A percentile compares a stretch with the other conserved stretches of the same genome.
Evolutionary conservation across 2,888 invertebrate species (phyloP).

Genomic region (Blera fallax): DNA sequence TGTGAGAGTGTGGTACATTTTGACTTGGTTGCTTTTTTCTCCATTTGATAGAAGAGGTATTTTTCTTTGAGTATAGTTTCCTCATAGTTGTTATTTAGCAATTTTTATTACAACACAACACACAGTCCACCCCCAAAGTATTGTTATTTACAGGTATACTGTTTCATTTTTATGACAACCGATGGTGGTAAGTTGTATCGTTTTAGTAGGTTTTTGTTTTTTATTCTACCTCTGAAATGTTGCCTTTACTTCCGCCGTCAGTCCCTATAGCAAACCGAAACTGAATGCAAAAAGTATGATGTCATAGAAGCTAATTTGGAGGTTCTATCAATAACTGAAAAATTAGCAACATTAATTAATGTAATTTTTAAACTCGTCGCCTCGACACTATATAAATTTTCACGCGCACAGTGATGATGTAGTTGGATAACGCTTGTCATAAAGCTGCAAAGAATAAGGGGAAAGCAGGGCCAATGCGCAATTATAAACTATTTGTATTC

Average conservation of each 20-base stretch:
- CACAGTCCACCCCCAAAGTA: not conserved
- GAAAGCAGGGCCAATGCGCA: constrained; percentile 9
- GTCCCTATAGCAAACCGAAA: not conserved
- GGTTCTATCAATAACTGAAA: constrained; percentile 29
- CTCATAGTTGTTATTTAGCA: not conserved
- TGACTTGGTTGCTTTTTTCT: not conserved
- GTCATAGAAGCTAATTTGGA: constrained; percentile 17
- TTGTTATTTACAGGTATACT: not conserved
- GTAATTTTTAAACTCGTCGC: constrained; percentile 21
- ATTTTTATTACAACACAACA: not conserved
- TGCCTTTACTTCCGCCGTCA: not conserved
- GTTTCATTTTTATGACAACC: not conserved
- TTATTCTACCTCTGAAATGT: not conserved
- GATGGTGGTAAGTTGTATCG: not conserved
- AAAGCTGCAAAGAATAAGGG: not conserved
- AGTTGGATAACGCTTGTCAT: not conserved
- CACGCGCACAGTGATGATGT: not conserved
- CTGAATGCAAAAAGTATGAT: constrained; percentile 10
- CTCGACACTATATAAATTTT: not conserved
- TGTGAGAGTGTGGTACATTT: not conserved
- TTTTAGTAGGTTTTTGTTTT: not conserved
- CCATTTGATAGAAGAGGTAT: not conserved
- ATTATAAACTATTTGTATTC: constrained; percentile 10
- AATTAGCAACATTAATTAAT: constrained; percentile 40
- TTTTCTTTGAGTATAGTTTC: not conserved